These are phyloP conservation scores for Gila orcuttii DNA, from an alignment of 2,113 vertebrate genomes.

Conservation along the genomic window DNA sequence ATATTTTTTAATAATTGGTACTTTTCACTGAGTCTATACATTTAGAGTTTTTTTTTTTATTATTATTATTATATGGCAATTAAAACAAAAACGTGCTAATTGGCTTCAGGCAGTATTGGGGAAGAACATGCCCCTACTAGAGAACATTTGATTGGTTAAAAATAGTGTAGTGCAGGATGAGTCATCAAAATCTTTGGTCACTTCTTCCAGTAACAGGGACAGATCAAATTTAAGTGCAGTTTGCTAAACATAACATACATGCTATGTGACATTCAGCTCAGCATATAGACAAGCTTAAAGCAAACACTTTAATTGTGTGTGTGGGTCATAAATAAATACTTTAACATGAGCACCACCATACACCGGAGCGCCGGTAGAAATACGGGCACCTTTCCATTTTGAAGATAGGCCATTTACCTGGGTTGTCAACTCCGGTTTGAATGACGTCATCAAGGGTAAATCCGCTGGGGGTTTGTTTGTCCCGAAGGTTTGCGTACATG, in stretches of 20 bases:
- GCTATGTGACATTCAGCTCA: neutral
- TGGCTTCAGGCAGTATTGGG: neutral
- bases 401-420: slow-evolving; percentile 77
- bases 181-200: neutral
- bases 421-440: slow-evolving; percentile 94
- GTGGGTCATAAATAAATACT: too few relatives aligned
- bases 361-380: neutral
- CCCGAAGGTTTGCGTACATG: slow-evolving; percentile 84
- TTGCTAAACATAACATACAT: neutral
- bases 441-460: slow-evolving; percentile 90
- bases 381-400: neutral
- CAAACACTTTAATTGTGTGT: neutral
- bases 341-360: neutral
- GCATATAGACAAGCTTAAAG: neutral
- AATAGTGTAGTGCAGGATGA: neutral
- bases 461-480: slow-evolving; percentile 86
- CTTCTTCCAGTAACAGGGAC: too few relatives aligned
- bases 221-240: neutral
- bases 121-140: neutral
- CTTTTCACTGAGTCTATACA: too few relatives aligned
- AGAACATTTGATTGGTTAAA: neutral
- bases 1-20: too few relatives aligned
- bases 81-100: neutral
- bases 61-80: too few relatives aligned
- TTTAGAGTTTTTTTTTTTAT: too few relatives aligned